Conservation (phyloP, 1,140 invertebrate genomes). For the Drosophila tsacasi region DNA sequence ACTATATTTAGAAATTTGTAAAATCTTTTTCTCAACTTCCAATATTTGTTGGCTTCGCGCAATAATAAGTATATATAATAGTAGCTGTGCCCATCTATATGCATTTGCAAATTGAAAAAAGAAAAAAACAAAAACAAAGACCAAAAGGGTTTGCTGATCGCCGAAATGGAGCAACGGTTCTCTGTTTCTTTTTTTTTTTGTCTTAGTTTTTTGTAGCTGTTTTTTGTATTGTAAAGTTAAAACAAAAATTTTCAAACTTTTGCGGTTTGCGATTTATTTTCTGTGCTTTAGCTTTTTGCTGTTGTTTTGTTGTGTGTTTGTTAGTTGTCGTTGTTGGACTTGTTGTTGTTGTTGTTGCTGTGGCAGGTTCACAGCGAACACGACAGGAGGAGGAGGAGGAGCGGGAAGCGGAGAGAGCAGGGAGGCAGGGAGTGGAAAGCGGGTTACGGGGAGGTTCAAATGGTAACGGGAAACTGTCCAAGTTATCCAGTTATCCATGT, state of each 20-base stretch:
- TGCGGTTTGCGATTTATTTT: constrained; percentile 63
- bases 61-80: not conserved
- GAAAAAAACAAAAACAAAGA: no score
- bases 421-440: not conserved
- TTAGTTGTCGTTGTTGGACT: constrained; percentile 10
- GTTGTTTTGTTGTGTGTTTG: constrained; percentile 9
- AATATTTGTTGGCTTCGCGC: not conserved
- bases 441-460: not conserved
- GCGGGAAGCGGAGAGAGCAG: not conserved
- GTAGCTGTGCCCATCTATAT: constrained; percentile 1
- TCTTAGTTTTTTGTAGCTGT: constrained; percentile 3
- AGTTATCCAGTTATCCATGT: constrained; percentile 66
- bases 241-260: constrained; percentile 49
- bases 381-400: constrained; percentile 21
- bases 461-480: constrained; percentile 48
- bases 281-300: constrained; percentile 17
- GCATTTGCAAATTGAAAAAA: constrained; percentile 23
- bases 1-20: not conserved
- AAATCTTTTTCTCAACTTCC: not conserved
- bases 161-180: constrained; percentile 45
- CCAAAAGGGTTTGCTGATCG: constrained; percentile 45
- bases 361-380: constrained; percentile 70
- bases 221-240: constrained; percentile 34
- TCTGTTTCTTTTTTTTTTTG: constrained; percentile 16
- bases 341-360: constrained; percentile 28